These are phyloP conservation scores for Maccullochella peelii DNA, from an alignment of 2,113 vertebrate species.

Conservation along the genomic window DNA sequence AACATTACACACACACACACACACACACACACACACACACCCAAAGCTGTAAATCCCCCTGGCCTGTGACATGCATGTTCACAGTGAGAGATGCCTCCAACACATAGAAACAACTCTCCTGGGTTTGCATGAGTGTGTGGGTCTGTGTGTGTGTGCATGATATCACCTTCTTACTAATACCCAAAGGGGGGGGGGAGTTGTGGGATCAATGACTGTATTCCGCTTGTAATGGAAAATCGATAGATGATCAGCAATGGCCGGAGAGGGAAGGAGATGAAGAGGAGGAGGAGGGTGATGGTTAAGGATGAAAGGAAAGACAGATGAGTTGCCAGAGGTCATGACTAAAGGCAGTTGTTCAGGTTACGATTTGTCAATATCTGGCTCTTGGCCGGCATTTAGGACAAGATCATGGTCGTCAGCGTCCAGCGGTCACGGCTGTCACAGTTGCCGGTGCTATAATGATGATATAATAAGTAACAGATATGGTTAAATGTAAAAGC, in stretches of 20 bases:
- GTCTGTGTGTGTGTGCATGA: slow-evolving; percentile 16
- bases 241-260: slow-evolving; percentile 66
- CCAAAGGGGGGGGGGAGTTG: slow-evolving; percentile 43
- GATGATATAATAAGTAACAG: slow-evolving; percentile 31
- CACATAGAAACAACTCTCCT: slow-evolving; percentile 1
- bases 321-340: slow-evolving; percentile 61
- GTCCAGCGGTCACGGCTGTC: not conserved
- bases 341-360: slow-evolving; percentile 65
- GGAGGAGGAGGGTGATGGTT: slow-evolving; percentile 19
- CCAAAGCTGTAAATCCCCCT: slow-evolving; percentile 1
- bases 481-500: not conserved
- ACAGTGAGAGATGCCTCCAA: slow-evolving; percentile 19
- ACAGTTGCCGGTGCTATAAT: slow-evolving; percentile 1
- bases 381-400: slow-evolving; percentile 34
- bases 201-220: slow-evolving; percentile 76
- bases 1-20: slow-evolving; percentile 26
- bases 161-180: slow-evolving; percentile 52
- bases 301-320: slow-evolving; percentile 60
- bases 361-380: slow-evolving; percentile 54
- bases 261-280: not conserved
- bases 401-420: slow-evolving; percentile 48
- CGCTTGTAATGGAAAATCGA: slow-evolving; percentile 79
- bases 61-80: not conserved
- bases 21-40: not conserved
- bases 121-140: not conserved